Conservation (phyloP, 2,888 invertebrate genomes). For the Ectemnius lituratus region DNA sequence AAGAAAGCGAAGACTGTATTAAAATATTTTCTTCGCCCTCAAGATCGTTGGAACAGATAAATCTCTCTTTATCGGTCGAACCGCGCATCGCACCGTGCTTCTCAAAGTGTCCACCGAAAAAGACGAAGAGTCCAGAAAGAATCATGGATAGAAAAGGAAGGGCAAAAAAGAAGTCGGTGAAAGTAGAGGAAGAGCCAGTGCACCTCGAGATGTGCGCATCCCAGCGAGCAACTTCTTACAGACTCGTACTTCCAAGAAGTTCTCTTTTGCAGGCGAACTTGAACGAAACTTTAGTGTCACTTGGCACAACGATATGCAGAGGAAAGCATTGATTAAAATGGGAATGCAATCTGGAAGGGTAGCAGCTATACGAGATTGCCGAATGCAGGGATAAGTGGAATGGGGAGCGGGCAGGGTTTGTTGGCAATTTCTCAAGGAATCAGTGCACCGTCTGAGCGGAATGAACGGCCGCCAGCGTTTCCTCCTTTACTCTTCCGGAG, state of each 20-base stretch:
- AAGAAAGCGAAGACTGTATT: background rate
- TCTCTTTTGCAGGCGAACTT: slow-evolving; percentile 19
- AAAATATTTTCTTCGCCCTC: slow-evolving; percentile 25
- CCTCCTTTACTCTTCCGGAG: slow-evolving; percentile 23
- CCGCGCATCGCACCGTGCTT: slow-evolving; percentile 58
- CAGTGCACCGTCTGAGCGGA: slow-evolving; percentile 70
- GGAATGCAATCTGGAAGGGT: too few relatives aligned
- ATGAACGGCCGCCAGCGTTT: slow-evolving; percentile 55
- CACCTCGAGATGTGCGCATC: slow-evolving; percentile 34
- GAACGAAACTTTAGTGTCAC: background rate
- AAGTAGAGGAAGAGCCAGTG: slow-evolving; percentile 22
- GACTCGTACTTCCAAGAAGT: slow-evolving; percentile 31
- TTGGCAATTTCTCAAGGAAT: slow-evolving; percentile 74
- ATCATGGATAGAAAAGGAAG: slow-evolving; percentile 21
- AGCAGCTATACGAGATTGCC: too few relatives aligned
- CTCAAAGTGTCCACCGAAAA: slow-evolving; percentile 55
- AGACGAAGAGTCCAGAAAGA: slow-evolving; percentile 28
- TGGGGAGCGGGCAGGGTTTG: slow-evolving; percentile 47
- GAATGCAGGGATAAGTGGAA: too few relatives aligned
- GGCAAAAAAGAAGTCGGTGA: slow-evolving; percentile 25
- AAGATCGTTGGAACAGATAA: slow-evolving; percentile 54
- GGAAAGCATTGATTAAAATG: too few relatives aligned
- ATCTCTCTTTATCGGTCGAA: slow-evolving; percentile 52
- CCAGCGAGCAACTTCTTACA: slow-evolving; percentile 27
- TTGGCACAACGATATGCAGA: too few relatives aligned